Conservation (phyloP, 2,888 invertebrate genomes). For the Drosophila fulvimacula region DNA sequence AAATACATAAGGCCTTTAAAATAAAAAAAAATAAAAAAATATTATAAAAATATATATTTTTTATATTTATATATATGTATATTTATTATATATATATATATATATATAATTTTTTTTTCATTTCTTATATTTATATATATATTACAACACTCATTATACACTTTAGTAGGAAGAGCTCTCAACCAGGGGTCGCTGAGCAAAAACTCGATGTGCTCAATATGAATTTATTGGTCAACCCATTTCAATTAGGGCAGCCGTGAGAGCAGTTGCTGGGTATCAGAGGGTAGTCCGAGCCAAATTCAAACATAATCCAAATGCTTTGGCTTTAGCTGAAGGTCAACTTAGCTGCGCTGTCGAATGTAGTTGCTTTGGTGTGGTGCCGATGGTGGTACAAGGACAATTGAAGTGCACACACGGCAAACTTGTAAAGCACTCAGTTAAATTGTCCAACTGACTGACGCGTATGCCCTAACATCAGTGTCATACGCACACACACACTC, state of each 20-base stretch:
- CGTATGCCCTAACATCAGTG: conserved; percentile 18
- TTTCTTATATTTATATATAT: too few species aligned
- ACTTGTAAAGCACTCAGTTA: conserved; percentile 68
- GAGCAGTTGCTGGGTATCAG: conserved; percentile 1
- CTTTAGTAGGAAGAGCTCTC: not conserved
- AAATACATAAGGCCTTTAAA: not conserved
- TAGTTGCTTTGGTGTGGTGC: conserved; percentile 31
- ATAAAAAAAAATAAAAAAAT: too few species aligned
- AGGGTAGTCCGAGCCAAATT: conserved; percentile 16
- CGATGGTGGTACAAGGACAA: conserved; percentile 66
- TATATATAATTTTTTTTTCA: too few species aligned
- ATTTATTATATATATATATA: too few species aligned
- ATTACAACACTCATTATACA: not conserved
- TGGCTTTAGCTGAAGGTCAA: conserved; percentile 22
- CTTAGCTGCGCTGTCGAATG: conserved; percentile 57
- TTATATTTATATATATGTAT: too few species aligned
- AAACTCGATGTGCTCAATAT: not conserved
- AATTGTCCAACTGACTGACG: conserved; percentile 71
- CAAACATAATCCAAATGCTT: conserved; percentile 29
- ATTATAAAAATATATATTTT: too few species aligned
- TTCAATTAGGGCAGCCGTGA: conserved; percentile 31
- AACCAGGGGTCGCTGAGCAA: not conserved
- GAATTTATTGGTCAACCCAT: conserved; percentile 28
- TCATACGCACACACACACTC: conserved; percentile 8
- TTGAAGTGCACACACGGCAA: conserved; percentile 46